Conservation (phyloP, 2,113 vertebrate species). For the Apistogramma diplotaenia region DNA sequence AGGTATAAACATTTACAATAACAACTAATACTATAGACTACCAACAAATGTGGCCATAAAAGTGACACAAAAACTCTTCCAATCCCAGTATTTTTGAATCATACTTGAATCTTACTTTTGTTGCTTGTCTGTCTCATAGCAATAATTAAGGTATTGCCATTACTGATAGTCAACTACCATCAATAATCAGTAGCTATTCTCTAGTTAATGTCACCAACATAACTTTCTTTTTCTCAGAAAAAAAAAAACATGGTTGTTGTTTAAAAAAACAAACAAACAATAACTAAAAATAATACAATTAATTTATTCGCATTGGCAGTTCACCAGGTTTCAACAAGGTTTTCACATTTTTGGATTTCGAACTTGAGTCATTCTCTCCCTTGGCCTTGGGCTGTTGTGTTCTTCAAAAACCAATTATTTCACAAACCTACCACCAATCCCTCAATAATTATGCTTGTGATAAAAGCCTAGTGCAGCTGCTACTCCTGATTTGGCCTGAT, state of each 20-base stretch:
- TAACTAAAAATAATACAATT: background rate
- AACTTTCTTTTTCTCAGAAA: background rate
- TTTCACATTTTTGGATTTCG: conserved; percentile 24
- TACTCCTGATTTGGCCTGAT: conserved; percentile 32
- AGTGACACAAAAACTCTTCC: background rate
- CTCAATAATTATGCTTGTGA: conserved; percentile 44
- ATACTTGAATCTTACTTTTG: background rate
- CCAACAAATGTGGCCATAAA: no score
- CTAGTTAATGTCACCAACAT: background rate
- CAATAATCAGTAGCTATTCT: background rate
- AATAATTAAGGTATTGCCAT: background rate
- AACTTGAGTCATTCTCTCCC: background rate
- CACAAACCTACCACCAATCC: conserved; percentile 28
- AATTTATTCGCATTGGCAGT: background rate
- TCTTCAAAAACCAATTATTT: conserved; percentile 56
- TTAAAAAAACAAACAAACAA: background rate
- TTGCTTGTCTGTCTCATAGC: background rate
- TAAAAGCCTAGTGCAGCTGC: conserved; percentile 46
- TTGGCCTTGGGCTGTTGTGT: conserved; percentile 20
- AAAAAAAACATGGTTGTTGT: background rate
- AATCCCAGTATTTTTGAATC: background rate
- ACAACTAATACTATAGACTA: background rate
- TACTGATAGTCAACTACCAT: background rate
- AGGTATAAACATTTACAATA: background rate
- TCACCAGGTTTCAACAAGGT: background rate